Evolutionary conservation across 2,113 vertebrate species (phyloP), one percentile per base, ranked within the genome.

Genomic region (Coptodon bakossiorum): DNA sequence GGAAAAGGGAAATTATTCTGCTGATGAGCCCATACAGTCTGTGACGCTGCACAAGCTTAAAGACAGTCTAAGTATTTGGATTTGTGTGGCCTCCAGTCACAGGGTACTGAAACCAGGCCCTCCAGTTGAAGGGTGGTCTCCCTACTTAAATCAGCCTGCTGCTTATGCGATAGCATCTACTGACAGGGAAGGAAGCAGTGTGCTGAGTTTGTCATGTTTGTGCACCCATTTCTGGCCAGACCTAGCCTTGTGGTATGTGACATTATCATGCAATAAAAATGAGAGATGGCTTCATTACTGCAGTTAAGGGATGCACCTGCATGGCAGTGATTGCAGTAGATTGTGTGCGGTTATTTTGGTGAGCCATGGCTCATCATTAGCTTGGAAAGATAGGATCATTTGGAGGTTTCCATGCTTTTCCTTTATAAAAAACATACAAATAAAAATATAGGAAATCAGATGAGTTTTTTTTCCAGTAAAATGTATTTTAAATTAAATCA

Each of bases 181-280:
- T 83, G 85, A 83, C 91, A 90, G 83, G 78, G 61, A 79, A 81
- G 82, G 80, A n/a, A 84, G 68, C 68, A 12, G 82, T 73, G 66
- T 82, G 81, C 68, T 84, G 83, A 68, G 36, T 83, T 83, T 66
- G 52, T 89, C 66, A 85, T 80, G 73, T 89, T 84, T 89, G 83
- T 90, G 43, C 7, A 86, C 86, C 73, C 40, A 56, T 82, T 91
- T 52, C 82, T 71, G 87, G 82, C 86, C 82, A 84, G 79, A 27
- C 13, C 7, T 36, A 86, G 89, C 82, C 80, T 88, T 89, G 84
- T 78, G 68, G 34, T 83, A 40, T 86, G 82, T 83, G 89, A 91
- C 88, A 86, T 93, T 84, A 81, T 83, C 78, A 82, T 89, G 68
- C 76, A 80, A 86, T 89, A 84, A 87, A 92, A 92, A 78, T 78